Evolutionary conservation across 2,797 vertebrate genomes (phyloP), one percentile per base, ranked within the genome.

Genomic region (Peromyscus nudipes): DNA sequence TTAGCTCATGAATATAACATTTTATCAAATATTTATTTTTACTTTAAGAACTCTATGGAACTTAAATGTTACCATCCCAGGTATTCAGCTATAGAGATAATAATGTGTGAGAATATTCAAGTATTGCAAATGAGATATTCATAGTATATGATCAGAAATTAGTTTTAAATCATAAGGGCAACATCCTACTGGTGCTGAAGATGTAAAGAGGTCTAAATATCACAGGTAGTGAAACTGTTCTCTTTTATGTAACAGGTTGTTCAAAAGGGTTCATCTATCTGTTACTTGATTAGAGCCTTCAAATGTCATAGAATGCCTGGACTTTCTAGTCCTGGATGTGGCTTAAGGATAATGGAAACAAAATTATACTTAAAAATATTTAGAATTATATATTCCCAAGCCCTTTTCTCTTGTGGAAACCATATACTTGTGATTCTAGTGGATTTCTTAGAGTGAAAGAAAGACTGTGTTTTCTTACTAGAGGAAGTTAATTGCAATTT

Each of bases 11-110:
- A 76, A 43, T 89, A 17, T 37, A 79, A 40, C 60, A 92, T 85
- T 92, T 85, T 80, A 79, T 64, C 14, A 91, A 92, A 89, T 91
- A 86, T 69, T 96, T 86, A 75, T 19, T 96, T 82, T 82, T 92
- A 55, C 62, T 86, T 94, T 94, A 82, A 62, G 6, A 94, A 81
- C 7, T 86, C 40, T 23, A 77, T n/a, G 23, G 37, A 23, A 64
- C 2, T 2, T n/a, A 88, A 88, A 49, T 75, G 7, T 82, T 62
- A 29, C 55, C 8, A 3, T 60, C 23, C 23, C 12, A 27, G 55
- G 52, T 81, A 29, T 23, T 75, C 85, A 92, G 34, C 52, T 79
- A 73, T 37, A 17, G 23, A 86, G 25, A 4, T 6, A 85, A 82
- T 85, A 92, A 23, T 73, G 0, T 77, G 6, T 84, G 27, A 52